Conservation (phyloP, 2,888 invertebrate genomes). For the Operophtera brumata region DNA sequence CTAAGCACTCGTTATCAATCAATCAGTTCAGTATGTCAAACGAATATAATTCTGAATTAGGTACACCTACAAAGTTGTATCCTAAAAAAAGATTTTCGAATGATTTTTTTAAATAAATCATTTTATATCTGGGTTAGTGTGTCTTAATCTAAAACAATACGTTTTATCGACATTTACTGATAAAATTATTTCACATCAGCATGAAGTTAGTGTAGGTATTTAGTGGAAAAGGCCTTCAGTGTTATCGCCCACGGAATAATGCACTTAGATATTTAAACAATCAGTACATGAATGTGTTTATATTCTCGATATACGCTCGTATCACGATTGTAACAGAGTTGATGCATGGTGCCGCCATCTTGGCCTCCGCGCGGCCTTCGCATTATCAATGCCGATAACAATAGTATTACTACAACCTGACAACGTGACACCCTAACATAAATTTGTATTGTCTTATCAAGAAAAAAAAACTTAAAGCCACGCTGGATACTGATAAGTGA, state of each 20-base stretch:
- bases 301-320: slow-evolving; percentile 41
- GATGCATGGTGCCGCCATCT: slow-evolving; percentile 47
- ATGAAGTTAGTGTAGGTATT: slow-evolving; percentile 40
- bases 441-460: slow-evolving; percentile 77
- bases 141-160: slow-evolving; percentile 34
- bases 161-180: slow-evolving; percentile 41
- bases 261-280: slow-evolving; percentile 60
- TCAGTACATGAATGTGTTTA: slow-evolving; percentile 49
- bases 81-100: neutral
- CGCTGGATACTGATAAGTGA: slow-evolving; percentile 54
- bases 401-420: slow-evolving; percentile 68
- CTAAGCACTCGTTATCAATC: slow-evolving; percentile 1
- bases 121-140: slow-evolving; percentile 38
- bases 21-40: neutral
- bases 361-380: slow-evolving; percentile 67
- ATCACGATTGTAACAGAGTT: slow-evolving; percentile 31
- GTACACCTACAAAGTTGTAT: neutral
- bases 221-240: slow-evolving; percentile 60
- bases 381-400: slow-evolving; percentile 74
- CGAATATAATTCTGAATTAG: neutral
- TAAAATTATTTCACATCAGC: slow-evolving; percentile 46
- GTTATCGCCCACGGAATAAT: slow-evolving; percentile 62
- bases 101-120: slow-evolving; percentile 1
- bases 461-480: slow-evolving; percentile 57
- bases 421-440: slow-evolving; percentile 76